Conservation (phyloP, 2,797 vertebrate genomes). For the Cyprinella venusta region DNA sequence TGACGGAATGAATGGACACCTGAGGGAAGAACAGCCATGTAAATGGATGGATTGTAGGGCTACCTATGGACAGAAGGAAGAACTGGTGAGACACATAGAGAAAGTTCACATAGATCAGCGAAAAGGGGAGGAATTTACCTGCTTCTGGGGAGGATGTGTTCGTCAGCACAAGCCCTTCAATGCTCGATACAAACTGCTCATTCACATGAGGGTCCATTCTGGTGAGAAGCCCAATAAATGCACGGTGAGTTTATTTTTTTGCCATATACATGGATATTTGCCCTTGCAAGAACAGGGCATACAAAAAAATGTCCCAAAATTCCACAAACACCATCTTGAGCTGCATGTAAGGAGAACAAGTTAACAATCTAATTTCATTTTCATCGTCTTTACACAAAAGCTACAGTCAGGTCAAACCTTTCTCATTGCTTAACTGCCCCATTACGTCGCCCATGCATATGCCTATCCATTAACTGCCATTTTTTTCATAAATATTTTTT, state of each 20-base stretch:
- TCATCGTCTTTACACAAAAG: neutral
- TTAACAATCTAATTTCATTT: neutral
- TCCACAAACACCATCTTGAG: neutral
- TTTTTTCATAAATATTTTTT: too few species aligned
- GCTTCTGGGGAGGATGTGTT: conserved; percentile 93
- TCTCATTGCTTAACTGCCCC: neutral
- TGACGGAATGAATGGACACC: conserved; percentile 58
- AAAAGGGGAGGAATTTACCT: conserved; percentile 96
- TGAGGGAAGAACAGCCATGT: conserved; percentile 82
- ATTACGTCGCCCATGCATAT: neutral
- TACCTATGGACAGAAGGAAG: conserved; percentile 88
- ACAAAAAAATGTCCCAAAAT: neutral
- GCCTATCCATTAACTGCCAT: too few species aligned
- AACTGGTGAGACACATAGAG: conserved; percentile 96
- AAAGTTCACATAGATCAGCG: conserved; percentile 96
- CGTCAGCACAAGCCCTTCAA: conserved; percentile 95
- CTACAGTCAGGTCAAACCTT: neutral
- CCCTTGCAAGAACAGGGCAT: neutral
- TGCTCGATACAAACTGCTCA: conserved; percentile 96
- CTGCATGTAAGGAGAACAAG: neutral
- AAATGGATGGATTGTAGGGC: conserved; percentile 94
- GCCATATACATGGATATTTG: neutral
- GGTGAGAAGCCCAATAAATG: conserved; percentile 97
- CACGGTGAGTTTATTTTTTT: conserved; percentile 84
- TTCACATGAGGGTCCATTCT: conserved; percentile 97